Evolutionary conservation across 2,113 vertebrate species (phyloP).

Genomic region (Sinocyclocheilus anshuiensis): DNA sequence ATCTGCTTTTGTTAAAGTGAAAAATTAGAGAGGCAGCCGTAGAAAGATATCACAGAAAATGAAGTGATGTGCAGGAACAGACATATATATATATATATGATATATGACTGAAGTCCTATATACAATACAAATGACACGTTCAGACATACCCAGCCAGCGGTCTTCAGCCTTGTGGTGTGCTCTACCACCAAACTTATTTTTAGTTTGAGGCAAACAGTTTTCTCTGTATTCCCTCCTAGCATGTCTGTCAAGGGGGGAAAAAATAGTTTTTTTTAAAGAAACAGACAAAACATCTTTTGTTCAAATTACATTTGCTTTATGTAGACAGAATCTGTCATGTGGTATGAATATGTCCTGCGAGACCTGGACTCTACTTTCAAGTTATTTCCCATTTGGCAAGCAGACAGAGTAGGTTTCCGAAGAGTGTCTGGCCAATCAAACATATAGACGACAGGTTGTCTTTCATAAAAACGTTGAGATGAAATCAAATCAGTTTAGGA

Average conservation of each 20-base stretch:
- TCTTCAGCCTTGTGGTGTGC: slow-evolving; percentile 8
- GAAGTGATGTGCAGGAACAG: not conserved
- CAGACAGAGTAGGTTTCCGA: not conserved
- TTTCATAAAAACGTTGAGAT: not conserved
- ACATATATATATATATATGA: not conserved
- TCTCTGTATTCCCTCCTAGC: not conserved
- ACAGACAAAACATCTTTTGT: slow-evolving; percentile 19
- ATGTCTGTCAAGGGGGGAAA: not conserved
- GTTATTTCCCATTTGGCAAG: not conserved
- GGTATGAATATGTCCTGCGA: not conserved
- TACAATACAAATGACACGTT: slow-evolving; percentile 10
- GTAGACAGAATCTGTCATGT: not conserved
- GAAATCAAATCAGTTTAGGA: not conserved
- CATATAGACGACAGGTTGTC: not conserved
- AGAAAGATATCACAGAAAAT: not conserved
- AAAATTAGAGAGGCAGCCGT: not conserved
- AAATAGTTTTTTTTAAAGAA: not conserved
- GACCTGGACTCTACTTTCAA: not conserved
- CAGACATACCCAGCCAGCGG: slow-evolving; percentile 14
- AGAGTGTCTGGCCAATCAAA: not conserved
- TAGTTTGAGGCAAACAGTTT: slow-evolving; percentile 26
- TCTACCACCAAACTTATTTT: slow-evolving; percentile 32
- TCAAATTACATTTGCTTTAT: not conserved
- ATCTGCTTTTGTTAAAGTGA: not conserved
- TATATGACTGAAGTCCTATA: not conserved